phyloP scores from a whole-genome alignment of 2,888 invertebrate species.

The Acanthococcus lagerstroemiae region DNA sequence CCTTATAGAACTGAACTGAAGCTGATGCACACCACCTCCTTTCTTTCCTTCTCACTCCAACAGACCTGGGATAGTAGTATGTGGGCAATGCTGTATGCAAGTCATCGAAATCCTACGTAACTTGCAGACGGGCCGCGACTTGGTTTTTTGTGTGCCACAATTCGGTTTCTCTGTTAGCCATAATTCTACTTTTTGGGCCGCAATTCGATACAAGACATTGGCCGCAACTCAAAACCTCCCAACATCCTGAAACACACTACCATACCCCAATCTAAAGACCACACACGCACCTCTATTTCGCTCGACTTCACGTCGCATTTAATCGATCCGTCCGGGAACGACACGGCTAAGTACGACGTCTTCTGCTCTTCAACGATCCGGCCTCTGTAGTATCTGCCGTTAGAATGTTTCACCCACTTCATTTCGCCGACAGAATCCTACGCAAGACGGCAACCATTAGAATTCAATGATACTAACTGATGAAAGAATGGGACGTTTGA shows the following conservation, averaged over 20 bases:
- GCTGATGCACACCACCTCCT: no score
- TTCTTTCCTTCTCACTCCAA: no score
- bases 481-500: neutral
- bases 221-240: no score
- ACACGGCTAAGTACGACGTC: conserved; percentile 49
- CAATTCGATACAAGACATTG: no score
- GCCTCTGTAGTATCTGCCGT: conserved; percentile 50
- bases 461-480: neutral
- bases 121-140: neutral
- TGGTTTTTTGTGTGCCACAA: no score
- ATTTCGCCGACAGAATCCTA: conserved; percentile 39
- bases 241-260: neutral
- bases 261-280: neutral
- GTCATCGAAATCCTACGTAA: neutral
- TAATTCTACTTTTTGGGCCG: no score
- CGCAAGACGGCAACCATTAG: no score
- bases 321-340: conserved; percentile 52
- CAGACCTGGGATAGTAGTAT: no score
- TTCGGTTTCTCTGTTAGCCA: no score
- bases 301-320: conserved; percentile 49
- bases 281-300: conserved; percentile 45
- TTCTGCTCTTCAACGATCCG: conserved; percentile 45
- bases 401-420: conserved; percentile 53
- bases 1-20: no score
- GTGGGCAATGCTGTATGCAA: no score